These are phyloP conservation scores for Numenius arquata DNA, from an alignment of 2,113 vertebrate species.

Conservation along the genomic window DNA sequence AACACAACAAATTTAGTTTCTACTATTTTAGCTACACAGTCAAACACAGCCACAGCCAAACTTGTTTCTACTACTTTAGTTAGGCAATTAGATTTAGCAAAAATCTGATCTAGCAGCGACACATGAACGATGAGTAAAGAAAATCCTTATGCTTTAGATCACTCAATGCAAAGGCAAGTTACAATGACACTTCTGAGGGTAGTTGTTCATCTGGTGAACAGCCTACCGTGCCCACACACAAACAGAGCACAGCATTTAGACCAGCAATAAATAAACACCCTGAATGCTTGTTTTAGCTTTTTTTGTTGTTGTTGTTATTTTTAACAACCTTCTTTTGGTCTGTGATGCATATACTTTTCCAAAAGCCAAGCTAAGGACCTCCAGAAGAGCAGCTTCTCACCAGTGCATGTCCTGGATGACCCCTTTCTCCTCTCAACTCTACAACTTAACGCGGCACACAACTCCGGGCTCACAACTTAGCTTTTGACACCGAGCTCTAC, in stretches of 20 bases:
- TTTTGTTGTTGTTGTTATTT: too few relatives aligned
- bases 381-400: not conserved
- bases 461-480: not conserved
- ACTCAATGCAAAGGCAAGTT: not conserved
- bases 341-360: not conserved
- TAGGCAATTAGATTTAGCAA: not conserved
- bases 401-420: too few relatives aligned
- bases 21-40: not conserved
- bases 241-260: not conserved
- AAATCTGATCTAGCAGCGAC: not conserved
- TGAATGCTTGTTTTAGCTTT: not conserved
- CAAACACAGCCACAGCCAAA: not conserved
- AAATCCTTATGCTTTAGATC: not conserved
- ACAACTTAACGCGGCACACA: not conserved
- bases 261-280: not conserved
- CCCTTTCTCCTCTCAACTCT: not conserved
- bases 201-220: not conserved
- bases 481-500: not conserved
- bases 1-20: not conserved
- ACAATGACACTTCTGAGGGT: not conserved
- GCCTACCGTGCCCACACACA: not conserved
- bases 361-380: not conserved
- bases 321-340: not conserved
- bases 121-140: not conserved
- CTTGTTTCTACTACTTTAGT: not conserved